Evolutionary conservation across 2,797 vertebrate genomes (phyloP).

Genomic region (Petrocephalus schoutedeni): DNA sequence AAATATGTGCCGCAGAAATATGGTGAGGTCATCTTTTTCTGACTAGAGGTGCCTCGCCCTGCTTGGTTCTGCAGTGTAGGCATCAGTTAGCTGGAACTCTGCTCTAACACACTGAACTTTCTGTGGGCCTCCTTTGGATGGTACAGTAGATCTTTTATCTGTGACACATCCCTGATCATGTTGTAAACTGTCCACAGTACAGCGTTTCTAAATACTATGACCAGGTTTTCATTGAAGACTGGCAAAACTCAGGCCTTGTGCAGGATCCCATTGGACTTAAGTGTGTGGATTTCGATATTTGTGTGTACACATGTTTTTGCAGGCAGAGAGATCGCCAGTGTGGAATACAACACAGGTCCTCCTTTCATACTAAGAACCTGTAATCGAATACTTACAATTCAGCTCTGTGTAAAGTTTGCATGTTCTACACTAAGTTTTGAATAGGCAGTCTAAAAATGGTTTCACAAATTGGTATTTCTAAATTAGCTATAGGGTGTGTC

Average conservation of each 20-base stretch:
- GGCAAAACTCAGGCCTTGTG: neutral
- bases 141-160: neutral
- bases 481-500: neutral
- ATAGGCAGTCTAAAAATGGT: neutral
- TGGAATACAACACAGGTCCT: neutral
- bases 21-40: neutral
- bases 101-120: neutral
- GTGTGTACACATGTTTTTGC: neutral
- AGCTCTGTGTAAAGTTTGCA: neutral
- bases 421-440: neutral
- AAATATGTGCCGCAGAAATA: neutral
- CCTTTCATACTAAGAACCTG: neutral
- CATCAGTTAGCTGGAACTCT: neutral
- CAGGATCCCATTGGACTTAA: neutral
- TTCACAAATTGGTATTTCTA: neutral
- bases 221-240: neutral
- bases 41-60: neutral
- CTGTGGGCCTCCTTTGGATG: neutral
- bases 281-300: neutral
- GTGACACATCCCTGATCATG: neutral
- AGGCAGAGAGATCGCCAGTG: neutral
- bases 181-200: neutral
- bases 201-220: neutral
- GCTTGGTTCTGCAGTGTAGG: neutral
- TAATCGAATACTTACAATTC: neutral